Evolutionary conservation across 2,888 invertebrate genomes (phyloP), one percentile per base, ranked within the genome.

Genomic region (Parnassius mnemosyne): DNA sequence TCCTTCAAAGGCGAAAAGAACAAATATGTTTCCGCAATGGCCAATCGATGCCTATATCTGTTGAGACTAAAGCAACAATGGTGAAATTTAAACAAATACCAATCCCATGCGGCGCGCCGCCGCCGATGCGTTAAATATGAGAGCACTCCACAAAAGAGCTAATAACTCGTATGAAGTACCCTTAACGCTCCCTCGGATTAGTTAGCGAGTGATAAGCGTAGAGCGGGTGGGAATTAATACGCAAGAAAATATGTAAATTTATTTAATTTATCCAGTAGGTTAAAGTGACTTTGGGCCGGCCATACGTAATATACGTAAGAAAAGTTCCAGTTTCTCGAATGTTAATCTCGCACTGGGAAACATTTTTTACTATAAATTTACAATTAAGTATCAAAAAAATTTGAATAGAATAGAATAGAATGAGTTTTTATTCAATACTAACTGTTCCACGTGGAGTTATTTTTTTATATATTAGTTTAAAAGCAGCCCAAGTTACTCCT

Each of bases 121-220:
- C 77, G 78, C 67, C 81, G 83, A 76, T 76, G 83, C 86, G 83
- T 84, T 82, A 85, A 84, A 87, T 85, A 85, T 86, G 78, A 75
- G 75, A 81, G 80, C 82, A 76, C 77, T 80, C 71, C 69, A 87
- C 87, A 89, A 89, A 81, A 78, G 85, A 77, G 85, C 88, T 89
- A 89, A 89, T 89, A 89, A 84, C 88, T 87, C 89, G 89, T 89
- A 79, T 87, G 85, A 83, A 87, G 85, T 73, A 78, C 83, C 85
- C 85, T 86, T 85, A 84, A 76, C 81, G 79, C 76, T 78, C 74
- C 69, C 74, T 68, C 66, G 60, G 60, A 54, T 53, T 53, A 62
- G 44, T 47, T 53, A 43, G 0, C 13, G 64, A 72, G 66, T 1
- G 2, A 66, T 41, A 57, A 68, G 72, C 68, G 67, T 47, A 12